Evolutionary conservation across 2,888 invertebrate species (phyloP).

Genomic region (Ennomos quercinarius): DNA sequence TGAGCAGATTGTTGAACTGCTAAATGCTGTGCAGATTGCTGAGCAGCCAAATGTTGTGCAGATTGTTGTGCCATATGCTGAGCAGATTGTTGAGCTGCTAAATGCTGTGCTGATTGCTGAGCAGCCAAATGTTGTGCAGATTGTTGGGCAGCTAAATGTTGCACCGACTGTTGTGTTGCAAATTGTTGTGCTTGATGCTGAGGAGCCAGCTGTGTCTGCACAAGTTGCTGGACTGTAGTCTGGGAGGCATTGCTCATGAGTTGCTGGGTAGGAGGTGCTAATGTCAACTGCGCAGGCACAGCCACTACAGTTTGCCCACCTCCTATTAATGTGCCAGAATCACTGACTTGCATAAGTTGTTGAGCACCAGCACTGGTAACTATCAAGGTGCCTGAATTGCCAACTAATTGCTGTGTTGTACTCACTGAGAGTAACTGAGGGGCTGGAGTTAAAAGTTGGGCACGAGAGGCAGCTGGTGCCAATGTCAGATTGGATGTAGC

Average conservation of each 20-base stretch:
- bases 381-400: conserved; percentile 78
- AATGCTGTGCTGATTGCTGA: conserved; percentile 66
- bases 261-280: conserved; percentile 73
- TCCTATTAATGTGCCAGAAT: conserved; percentile 79
- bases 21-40: conserved; percentile 64
- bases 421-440: conserved; percentile 79
- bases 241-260: conserved; percentile 74
- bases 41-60: conserved; percentile 63
- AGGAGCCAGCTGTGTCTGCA: conserved; percentile 70
- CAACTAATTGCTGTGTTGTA: conserved; percentile 78
- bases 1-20: conserved; percentile 63
- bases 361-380: conserved; percentile 82
- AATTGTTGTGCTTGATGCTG: conserved; percentile 74
- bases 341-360: conserved; percentile 82
- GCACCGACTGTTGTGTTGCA: conserved; percentile 73
- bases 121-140: conserved; percentile 42
- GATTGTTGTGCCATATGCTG: conserved; percentile 63
- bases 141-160: conserved; percentile 54
- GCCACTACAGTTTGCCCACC: conserved; percentile 80
- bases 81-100: conserved; percentile 58
- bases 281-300: conserved; percentile 77
- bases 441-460: conserved; percentile 77
- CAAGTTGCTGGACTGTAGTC: conserved; percentile 75
- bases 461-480: conserved; percentile 76
- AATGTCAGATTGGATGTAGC: conserved; percentile 72